Percentiles rank a stretch among this genome's conserved stretches.
Evolutionary conservation across 2,888 invertebrate species (phyloP).

Genomic region (Vannuccia rotundouncinata): DNA sequence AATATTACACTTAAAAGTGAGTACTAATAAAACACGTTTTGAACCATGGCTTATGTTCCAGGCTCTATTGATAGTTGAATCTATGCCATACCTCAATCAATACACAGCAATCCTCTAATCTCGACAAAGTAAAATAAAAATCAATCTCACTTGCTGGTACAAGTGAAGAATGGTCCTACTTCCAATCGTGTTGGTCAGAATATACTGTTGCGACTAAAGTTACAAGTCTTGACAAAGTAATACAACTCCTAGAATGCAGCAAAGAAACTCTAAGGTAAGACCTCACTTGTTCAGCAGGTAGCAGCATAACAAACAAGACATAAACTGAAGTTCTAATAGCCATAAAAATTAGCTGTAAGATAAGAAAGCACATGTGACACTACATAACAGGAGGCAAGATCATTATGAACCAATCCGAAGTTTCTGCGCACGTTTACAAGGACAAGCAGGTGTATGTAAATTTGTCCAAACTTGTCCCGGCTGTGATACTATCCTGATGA

Average conservation of each 20-base stretch:
- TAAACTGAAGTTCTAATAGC: neutral
- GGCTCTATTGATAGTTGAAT: too few relatives aligned
- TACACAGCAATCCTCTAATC: too few relatives aligned
- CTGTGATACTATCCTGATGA: neutral
- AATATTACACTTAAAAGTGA: too few relatives aligned
- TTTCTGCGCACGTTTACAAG: neutral
- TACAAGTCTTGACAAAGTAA: neutral
- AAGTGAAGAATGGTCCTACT: neutral
- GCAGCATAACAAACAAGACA: neutral
- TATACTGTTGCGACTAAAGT: neutral
- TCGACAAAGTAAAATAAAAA: too few relatives aligned
- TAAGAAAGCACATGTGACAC: neutral
- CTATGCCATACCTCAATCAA: too few relatives aligned
- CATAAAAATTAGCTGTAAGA: neutral
- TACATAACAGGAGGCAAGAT: neutral
- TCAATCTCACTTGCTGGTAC: too few relatives aligned
- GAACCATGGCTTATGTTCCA: too few relatives aligned
- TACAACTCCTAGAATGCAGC: neutral
- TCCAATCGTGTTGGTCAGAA: neutral
- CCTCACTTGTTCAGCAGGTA: neutral
- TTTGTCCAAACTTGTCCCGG: too few relatives aligned
- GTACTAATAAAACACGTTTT: too few relatives aligned
- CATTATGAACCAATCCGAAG: neutral
- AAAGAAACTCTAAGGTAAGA: neutral
- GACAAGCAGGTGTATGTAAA: neutral